Conservation (phyloP, 2,888 invertebrate species). For the Eudemis profundana region DNA sequence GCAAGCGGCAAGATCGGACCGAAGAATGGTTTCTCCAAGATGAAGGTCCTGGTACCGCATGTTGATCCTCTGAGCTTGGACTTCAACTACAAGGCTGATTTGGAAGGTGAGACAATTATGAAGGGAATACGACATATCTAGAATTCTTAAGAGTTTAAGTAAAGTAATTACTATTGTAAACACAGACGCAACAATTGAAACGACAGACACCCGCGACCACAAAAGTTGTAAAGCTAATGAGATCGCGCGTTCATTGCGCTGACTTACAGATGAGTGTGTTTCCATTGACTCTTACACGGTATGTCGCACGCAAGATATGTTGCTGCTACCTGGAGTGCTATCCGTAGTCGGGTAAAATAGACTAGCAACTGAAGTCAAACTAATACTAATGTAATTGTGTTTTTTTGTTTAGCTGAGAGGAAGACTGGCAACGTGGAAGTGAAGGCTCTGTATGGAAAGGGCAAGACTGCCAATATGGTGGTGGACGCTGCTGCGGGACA, state of each 20-base stretch:
- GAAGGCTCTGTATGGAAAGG: slow-evolving; percentile 75
- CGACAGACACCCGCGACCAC: too few relatives aligned
- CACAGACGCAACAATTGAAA: too few relatives aligned
- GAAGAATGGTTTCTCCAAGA: slow-evolving; percentile 67
- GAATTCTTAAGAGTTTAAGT: too few relatives aligned
- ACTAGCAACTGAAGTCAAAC: slow-evolving; percentile 19
- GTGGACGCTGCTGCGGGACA: slow-evolving; percentile 63
- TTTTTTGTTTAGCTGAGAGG: slow-evolving; percentile 61
- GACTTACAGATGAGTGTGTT: too few relatives aligned
- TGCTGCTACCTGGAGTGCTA: too few relatives aligned
- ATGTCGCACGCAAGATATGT: too few relatives aligned
- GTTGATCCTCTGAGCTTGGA: slow-evolving; percentile 77
- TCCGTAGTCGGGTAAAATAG: too few relatives aligned
- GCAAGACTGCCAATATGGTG: slow-evolving; percentile 73
- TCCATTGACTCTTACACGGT: too few relatives aligned
- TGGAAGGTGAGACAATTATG: slow-evolving; percentile 60
- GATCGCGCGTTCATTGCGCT: too few relatives aligned
- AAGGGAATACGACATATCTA: too few relatives aligned
- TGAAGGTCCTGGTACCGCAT: slow-evolving; percentile 76
- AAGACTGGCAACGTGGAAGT: slow-evolving; percentile 62
- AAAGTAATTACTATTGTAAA: too few relatives aligned
- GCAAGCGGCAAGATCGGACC: slow-evolving; percentile 66
- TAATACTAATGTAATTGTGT: background rate
- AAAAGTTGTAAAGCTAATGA: too few relatives aligned
- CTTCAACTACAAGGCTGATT: slow-evolving; percentile 72